A percentile compares a stretch with the other conserved stretches of the same genome.
These are phyloP conservation scores for Coleophora flavipennella DNA, from an alignment of 2,888 invertebrate genomes.

Conservation along the genomic window DNA sequence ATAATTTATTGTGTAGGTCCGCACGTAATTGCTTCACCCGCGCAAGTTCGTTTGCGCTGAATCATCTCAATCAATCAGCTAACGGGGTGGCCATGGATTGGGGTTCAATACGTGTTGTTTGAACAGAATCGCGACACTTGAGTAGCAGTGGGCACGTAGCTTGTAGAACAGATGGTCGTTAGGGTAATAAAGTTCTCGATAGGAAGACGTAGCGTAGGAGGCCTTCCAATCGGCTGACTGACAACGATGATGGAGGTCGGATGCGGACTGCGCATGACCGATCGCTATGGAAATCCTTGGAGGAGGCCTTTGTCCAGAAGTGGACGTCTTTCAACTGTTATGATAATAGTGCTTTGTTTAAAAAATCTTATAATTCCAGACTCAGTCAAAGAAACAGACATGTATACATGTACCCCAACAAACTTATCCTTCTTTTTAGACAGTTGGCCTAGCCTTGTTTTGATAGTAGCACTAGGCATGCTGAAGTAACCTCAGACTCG, in stretches of 20 bases:
- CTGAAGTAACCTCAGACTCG: no score
- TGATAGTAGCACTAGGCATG: no score
- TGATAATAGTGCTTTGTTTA: background rate
- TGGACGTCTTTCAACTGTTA: no score
- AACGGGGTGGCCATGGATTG: conserved; percentile 18
- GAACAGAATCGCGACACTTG: background rate
- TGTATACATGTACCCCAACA: background rate
- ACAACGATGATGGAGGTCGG: background rate
- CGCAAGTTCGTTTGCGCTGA: conserved; percentile 35
- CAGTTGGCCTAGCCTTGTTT: no score
- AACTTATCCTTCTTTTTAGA: background rate
- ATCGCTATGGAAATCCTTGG: no score
- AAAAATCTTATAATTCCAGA: background rate
- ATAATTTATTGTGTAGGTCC: conserved; percentile 33
- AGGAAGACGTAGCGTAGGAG: no score
- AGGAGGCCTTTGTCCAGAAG: no score
- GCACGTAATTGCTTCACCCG: conserved; percentile 38
- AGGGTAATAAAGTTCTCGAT: no score
- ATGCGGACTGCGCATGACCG: background rate
- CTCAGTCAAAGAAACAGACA: no score
- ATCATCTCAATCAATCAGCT: conserved; percentile 51
- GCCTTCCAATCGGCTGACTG: no score
- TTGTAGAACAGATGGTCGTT: no score
- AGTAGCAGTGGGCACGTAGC: background rate
- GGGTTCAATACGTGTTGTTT: conserved; percentile 7